Evolutionary conservation across 2,113 vertebrate genomes (phyloP), one percentile per base, ranked within the genome.

Genomic region (Phodopus roborovskii): DNA sequence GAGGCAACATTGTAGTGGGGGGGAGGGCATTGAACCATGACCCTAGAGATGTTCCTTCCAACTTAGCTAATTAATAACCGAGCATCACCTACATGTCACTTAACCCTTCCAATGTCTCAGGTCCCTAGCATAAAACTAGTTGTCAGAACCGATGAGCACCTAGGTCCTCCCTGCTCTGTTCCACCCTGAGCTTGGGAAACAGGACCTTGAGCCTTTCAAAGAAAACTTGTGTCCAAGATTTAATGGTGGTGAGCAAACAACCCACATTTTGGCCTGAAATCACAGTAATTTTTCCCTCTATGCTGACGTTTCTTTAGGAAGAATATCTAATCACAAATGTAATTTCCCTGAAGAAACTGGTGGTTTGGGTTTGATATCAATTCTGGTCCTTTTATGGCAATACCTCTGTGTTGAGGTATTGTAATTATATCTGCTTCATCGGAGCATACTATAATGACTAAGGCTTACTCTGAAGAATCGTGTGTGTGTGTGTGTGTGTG

Each of bases 301-400:
- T 66, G 0, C 13, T 16, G 74, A 74, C 7, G 2, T 36, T 90
- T 81, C 30, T 91, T 48, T 16, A 88, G 58, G 48, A 93, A 93
- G 22, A 90, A 84, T 24, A 85, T n/a, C 15, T 68, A 58, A 66
- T 48, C 64, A 75, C 68, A 78, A 87, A 9, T 53, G 62, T 3
- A 30, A 33, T 91, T 89, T 56, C 62, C 70, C 36, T 79, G 56
- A 53, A 91, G 39, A 93, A 90, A 82, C 24, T 4, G 20, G 36
- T 56, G 77, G 68, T 70, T 92, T 71, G 50, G 79, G 68, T 39
- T 92, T 58, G 30, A 94, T 93, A 87, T 22, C 58, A 87, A 33
- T 2, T 19, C 79, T 92, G 30, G 81, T 92, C 24, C 17, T 74
- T 79, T 70, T 48, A 5, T 2, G 66, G 45, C 42, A 73, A 88